Evolutionary conservation across 2,797 vertebrate species (phyloP).

Genomic region (Erethizon dorsatum): DNA sequence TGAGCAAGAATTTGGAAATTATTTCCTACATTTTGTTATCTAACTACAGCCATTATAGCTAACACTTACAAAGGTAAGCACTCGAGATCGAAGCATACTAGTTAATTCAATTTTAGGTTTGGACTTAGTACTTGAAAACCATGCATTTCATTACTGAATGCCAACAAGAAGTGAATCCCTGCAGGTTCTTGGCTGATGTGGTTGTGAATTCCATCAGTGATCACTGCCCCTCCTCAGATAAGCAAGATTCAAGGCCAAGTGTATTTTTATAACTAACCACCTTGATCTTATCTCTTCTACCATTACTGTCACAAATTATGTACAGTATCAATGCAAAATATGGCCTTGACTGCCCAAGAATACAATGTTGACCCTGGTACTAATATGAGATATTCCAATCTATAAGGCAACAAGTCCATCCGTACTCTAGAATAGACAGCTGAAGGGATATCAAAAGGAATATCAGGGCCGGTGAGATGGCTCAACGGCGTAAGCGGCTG

Average conservation of each 20-base stretch:
- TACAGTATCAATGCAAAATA: conserved; percentile 21
- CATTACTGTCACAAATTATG: conserved; percentile 36
- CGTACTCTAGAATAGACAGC: background rate
- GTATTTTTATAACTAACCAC: conserved; percentile 56
- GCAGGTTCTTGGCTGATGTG: conserved; percentile 15
- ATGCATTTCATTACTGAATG: conserved; percentile 18
- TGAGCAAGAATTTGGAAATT: conserved; percentile 61
- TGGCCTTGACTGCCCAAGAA: conserved; percentile 23
- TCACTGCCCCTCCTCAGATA: background rate
- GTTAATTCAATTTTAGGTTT: conserved; percentile 33
- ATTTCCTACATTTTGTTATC: conserved; percentile 56
- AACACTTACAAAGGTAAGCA: conserved; percentile 29
- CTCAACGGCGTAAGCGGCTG: no score
- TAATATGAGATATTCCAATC: background rate
- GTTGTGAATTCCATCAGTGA: conserved; percentile 47
- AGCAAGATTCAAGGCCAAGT: conserved; percentile 21
- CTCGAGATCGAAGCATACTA: conserved; percentile 11
- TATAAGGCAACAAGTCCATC: conserved; percentile 36
- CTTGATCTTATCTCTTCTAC: conserved; percentile 45
- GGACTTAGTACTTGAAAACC: conserved; percentile 44
- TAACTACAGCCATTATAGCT: conserved; percentile 20
- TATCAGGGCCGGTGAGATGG: no score
- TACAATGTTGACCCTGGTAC: conserved; percentile 1
- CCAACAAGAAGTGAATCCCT: background rate
- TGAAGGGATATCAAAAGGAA: background rate